These are phyloP conservation scores for Lamellibrachia columna DNA, from an alignment of 2,888 invertebrate genomes.

Conservation along the genomic window DNA sequence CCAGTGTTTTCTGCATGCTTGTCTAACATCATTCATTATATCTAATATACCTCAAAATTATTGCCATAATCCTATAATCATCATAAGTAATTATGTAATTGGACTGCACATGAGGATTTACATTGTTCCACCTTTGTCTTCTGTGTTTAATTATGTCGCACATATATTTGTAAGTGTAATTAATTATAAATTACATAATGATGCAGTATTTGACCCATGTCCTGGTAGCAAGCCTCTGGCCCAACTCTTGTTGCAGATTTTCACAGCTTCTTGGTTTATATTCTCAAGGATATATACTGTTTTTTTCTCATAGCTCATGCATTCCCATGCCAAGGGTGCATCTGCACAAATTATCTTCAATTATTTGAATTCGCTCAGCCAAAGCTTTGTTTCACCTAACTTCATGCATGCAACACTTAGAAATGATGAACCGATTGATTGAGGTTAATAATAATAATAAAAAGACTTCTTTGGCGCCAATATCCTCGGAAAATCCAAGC, in stretches of 20 bases:
- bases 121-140: neutral
- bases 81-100: neutral
- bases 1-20: neutral
- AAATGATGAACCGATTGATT: too few relatives aligned
- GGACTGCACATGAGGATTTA: neutral
- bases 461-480: too few relatives aligned
- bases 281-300: too few relatives aligned
- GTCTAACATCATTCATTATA: neutral
- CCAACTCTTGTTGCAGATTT: neutral
- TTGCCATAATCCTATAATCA: neutral
- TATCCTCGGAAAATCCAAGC: too few relatives aligned
- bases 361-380: too few relatives aligned
- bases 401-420: too few relatives aligned
- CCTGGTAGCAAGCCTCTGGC: neutral
- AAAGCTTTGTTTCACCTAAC: too few relatives aligned
- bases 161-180: neutral
- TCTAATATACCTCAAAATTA: neutral
- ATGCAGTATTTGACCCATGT: neutral
- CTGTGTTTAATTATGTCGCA: neutral
- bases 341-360: too few relatives aligned
- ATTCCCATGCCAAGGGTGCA: too few relatives aligned
- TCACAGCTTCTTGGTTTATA: too few relatives aligned
- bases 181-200: slow-evolving; percentile 10
- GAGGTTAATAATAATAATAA: too few relatives aligned
- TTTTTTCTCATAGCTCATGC: too few relatives aligned